A percentile compares a stretch with the other conserved stretches of the same genome.
These are phyloP conservation scores for Dynastes hyllus DNA, from an alignment of 2,888 invertebrate genomes.

Conservation along the genomic window DNA sequence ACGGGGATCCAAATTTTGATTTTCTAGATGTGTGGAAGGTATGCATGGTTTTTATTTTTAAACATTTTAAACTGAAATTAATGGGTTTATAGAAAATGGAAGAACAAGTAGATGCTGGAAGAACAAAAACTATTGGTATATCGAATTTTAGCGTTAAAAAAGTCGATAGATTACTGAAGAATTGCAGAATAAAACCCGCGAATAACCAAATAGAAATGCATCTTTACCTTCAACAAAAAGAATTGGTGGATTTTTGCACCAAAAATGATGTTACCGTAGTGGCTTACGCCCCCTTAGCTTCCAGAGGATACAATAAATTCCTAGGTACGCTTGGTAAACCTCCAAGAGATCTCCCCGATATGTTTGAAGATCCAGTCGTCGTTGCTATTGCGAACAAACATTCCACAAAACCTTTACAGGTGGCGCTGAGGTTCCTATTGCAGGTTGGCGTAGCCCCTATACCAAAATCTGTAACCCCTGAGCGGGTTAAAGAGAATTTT, in stretches of 20 bases:
- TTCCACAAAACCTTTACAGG: constrained; percentile 83
- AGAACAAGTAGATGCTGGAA: constrained; percentile 79
- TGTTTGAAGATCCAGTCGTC: too few relatives aligned
- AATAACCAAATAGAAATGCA: constrained; percentile 84
- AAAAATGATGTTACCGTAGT: constrained; percentile 79
- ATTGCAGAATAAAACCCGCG: constrained; percentile 78
- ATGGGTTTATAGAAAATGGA: constrained; percentile 75
- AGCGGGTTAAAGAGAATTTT: constrained; percentile 85
- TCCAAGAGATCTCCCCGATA: constrained; percentile 65
- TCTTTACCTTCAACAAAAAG: constrained; percentile 82
- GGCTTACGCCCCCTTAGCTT: constrained; percentile 87
- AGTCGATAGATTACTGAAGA: constrained; percentile 78
- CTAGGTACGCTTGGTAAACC: constrained; percentile 62
- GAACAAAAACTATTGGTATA: constrained; percentile 85
- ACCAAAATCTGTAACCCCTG: too few relatives aligned
- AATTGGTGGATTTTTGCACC: constrained; percentile 77
- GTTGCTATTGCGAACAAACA: constrained; percentile 71
- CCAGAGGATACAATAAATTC: constrained; percentile 67
- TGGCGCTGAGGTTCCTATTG: constrained; percentile 80
- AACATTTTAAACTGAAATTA: background rate
- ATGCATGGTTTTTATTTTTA: constrained; percentile 49
- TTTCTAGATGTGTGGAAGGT: constrained; percentile 82
- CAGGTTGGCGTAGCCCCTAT: constrained; percentile 81
- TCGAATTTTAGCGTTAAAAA: constrained; percentile 90
- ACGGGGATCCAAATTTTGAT: constrained; percentile 78